These are phyloP conservation scores for Lasiurus borealis DNA, from an alignment of 2,113 vertebrate species.

Conservation along the genomic window DNA sequence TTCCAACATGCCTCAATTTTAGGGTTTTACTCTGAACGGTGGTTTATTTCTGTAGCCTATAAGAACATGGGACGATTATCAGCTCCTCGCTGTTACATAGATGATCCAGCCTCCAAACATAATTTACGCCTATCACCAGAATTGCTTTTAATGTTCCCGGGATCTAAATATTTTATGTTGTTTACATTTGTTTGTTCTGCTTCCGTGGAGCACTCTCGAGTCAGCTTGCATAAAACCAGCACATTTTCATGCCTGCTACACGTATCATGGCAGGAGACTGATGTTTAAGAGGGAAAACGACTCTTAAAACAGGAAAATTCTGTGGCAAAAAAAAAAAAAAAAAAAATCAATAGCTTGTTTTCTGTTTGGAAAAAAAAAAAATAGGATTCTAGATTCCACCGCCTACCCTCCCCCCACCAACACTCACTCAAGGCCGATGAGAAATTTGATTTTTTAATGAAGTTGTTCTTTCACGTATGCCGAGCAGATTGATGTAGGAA, in stretches of 20 bases:
- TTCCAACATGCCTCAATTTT: conserved; percentile 39
- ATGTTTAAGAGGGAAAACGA: conserved; percentile 66
- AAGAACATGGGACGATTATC: conserved; percentile 66
- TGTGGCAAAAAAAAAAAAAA: conserved; percentile 66
- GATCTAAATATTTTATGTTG: conserved; percentile 85
- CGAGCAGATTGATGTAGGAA: conserved; percentile 77
- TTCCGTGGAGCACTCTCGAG: conserved; percentile 70
- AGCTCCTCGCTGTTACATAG: conserved; percentile 70
- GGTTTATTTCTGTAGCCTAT: conserved; percentile 38
- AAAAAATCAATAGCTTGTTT: conserved; percentile 79
- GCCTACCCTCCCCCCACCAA: not conserved
- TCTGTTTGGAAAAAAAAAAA: conserved; percentile 71
- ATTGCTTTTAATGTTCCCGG: conserved; percentile 76
- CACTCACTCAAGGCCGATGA: conserved; percentile 72
- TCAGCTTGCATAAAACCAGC: conserved; percentile 74
- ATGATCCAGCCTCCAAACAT: conserved; percentile 65
- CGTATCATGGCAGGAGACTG: conserved; percentile 61
- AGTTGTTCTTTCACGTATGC: conserved; percentile 70
- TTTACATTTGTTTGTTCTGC: conserved; percentile 81
- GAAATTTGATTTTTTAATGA: conserved; percentile 74
- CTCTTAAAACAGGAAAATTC: conserved; percentile 77
- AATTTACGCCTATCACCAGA: conserved; percentile 75
- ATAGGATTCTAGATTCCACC: conserved; percentile 46
- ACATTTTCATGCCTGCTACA: conserved; percentile 72
- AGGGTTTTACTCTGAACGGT: conserved; percentile 38